A percentile compares a stretch with the other conserved stretches of the same genome.
Evolutionary conservation across 2,113 vertebrate species (phyloP).

Genomic region (Dissostichus mawsoni): DNA sequence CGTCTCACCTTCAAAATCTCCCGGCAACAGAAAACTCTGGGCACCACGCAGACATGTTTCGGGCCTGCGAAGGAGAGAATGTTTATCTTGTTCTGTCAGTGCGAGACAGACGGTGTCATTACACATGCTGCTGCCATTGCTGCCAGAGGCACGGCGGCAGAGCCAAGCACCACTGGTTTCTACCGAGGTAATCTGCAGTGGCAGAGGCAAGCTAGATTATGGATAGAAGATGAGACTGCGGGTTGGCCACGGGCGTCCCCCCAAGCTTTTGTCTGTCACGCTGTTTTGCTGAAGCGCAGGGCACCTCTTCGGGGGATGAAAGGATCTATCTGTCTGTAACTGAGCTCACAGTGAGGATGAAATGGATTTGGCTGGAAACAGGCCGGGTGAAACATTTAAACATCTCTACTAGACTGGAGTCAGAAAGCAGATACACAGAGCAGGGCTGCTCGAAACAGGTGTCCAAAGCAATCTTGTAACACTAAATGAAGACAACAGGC

Average conservation of each 20-base stretch:
- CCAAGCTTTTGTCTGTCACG: constrained; percentile 75
- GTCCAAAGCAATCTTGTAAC: constrained; percentile 38
- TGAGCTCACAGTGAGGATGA: constrained; percentile 65
- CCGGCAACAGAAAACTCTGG: background rate
- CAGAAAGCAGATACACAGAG: constrained; percentile 25
- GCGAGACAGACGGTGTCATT: constrained; percentile 62
- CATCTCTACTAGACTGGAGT: constrained; percentile 25
- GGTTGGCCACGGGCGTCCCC: constrained; percentile 73
- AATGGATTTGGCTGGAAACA: constrained; percentile 66
- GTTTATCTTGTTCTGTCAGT: constrained; percentile 60
- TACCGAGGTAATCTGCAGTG: constrained; percentile 71
- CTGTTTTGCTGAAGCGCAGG: constrained; percentile 57
- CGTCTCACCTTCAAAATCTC: constrained; percentile 40
- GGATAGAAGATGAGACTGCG: constrained; percentile 58
- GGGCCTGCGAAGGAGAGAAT: constrained; percentile 1
- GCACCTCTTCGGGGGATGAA: constrained; percentile 70
- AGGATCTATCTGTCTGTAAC: constrained; percentile 69
- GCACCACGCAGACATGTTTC: constrained; percentile 5
- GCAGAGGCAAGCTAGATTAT: constrained; percentile 70
- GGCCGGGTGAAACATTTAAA: constrained; percentile 57
- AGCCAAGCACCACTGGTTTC: constrained; percentile 54
- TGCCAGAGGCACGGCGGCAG: constrained; percentile 54
- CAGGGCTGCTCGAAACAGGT: constrained; percentile 24
- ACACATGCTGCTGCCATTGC: constrained; percentile 64
- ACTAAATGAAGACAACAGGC: constrained; percentile 12